These are phyloP conservation scores for human (Homo sapiens) DNA, from an alignment of 2,113 vertebrate species.

Conservation along the genomic window GRCh38 chr2:61157501-61158000, in stretches of 20 bases:
- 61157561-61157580: neutral
- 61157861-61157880: neutral
- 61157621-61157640: neutral
- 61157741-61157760: neutral
- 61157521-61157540: neutral
- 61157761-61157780: neutral
- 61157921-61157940: neutral
- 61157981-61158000: neutral
- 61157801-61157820: neutral
- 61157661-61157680: neutral
- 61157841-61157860: neutral
- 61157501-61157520: neutral
- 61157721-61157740: neutral
- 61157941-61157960: neutral
- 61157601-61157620: neutral
- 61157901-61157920: neutral
- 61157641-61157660: neutral
- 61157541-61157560: neutral
- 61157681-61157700: neutral
- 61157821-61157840: neutral
- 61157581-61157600: neutral
- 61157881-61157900: neutral
- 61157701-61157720: neutral
- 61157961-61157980: neutral
- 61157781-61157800: neutral